Evolutionary conservation across 2,797 vertebrate species (phyloP).

Genomic region (Tamandua tetradactyla): DNA sequence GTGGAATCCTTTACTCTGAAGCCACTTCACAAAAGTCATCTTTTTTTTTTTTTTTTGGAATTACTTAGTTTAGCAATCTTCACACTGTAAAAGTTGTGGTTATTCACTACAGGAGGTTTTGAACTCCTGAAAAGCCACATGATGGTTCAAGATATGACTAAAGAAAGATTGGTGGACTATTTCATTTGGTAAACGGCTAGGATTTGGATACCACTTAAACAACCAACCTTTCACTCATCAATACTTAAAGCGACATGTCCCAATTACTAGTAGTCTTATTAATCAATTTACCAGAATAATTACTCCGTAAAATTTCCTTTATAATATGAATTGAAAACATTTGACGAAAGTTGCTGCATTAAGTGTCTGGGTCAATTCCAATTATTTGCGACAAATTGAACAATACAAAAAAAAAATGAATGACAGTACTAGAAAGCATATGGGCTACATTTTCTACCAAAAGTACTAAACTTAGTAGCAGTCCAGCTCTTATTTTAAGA

Average conservation of each 20-base stretch:
- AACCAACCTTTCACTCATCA: conserved; percentile 14
- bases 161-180: background rate
- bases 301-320: conserved; percentile 43
- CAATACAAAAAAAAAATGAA: background rate
- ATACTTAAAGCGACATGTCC: background rate
- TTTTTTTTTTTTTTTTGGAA: background rate
- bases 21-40: background rate
- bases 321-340: background rate
- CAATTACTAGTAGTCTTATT: background rate
- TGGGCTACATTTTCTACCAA: background rate
- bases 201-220: background rate
- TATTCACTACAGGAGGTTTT: background rate
- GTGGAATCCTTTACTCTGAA: background rate
- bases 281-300: background rate
- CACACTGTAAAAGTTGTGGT: background rate
- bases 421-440: background rate
- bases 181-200: conserved; percentile 12
- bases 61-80: conserved; percentile 20
- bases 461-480: background rate
- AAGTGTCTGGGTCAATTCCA: conserved; percentile 15
- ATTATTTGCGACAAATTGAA: conserved; percentile 34
- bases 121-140: background rate
- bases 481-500: conserved; percentile 34
- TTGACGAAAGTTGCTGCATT: conserved; percentile 49
- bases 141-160: background rate